phyloP scores from a whole-genome alignment of 2,113 vertebrate genomes.

The Petromus typicus region DNA sequence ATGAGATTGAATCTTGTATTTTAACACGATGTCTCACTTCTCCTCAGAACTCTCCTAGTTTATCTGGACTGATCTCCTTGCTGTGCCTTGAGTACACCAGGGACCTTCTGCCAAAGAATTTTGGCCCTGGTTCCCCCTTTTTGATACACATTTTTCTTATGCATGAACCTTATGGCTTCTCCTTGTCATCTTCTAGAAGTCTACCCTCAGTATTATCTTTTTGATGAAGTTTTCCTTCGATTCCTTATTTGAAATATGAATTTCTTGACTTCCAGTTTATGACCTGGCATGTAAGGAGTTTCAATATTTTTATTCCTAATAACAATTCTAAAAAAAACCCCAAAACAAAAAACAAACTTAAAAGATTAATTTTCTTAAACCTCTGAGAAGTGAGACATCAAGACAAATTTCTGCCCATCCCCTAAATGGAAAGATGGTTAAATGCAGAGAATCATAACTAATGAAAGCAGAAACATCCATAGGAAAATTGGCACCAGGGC shows the following conservation, averaged over 20 bases:
- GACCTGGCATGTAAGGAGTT: neutral
- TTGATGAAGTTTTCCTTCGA: neutral
- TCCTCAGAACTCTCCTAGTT: neutral
- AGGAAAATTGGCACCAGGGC: neutral
- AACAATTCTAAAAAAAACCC: neutral
- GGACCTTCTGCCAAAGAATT: neutral
- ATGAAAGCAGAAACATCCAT: neutral
- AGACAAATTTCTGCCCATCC: neutral
- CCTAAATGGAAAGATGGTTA: neutral
- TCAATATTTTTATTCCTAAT: neutral
- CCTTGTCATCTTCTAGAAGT: neutral
- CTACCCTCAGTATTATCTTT: neutral
- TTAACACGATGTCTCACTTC: neutral
- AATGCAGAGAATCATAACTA: neutral
- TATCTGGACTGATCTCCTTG: neutral
- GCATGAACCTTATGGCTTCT: neutral
- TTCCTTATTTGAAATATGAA: neutral
- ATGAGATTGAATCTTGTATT: neutral
- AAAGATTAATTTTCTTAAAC: neutral
- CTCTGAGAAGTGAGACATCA: neutral
- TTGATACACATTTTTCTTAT: neutral
- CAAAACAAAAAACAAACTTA: neutral
- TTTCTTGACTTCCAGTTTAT: neutral
- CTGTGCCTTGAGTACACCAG: neutral
- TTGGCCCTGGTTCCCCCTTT: neutral